Evolutionary conservation across 2,888 invertebrate genomes (phyloP), one percentile per base, ranked within the genome.

Genomic region (Drosophila formosana): DNA sequence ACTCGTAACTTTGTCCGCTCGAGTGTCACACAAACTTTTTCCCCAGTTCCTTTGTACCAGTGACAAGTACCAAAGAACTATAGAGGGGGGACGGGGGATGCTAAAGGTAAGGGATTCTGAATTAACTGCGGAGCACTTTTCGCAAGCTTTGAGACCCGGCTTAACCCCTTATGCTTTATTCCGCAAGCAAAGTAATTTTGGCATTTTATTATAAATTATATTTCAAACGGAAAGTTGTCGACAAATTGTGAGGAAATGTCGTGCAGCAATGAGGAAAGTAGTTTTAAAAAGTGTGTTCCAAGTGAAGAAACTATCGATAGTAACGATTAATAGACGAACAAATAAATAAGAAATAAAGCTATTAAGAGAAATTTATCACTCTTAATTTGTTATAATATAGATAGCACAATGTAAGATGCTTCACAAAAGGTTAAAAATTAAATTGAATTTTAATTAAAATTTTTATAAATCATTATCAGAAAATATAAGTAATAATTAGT

Each of bases 1-100:
- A 32, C 46, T 46, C 26, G 28, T 49, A 66, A 62, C 66, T 66
- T 79, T 80, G 64, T 84, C 72, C 52, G 43, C 51, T 66, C 49
- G 63, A 87, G 66, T 84, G 81, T 65, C 81, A 60, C 64, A 66
- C 71, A 79, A 87, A 66, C 60, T 84, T 81, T 80, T 67, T 50
- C 52, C 23, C 30, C 70, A 46, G 46, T 66, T 66, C 62, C 65
- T 78, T 82, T 78, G 63, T 75, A 41, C 23, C 53, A 43, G 26
- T 78, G 75, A 67, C 75, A 75, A 56, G 43, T n/a, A 25, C 46
- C 30, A n/a, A 41, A 23, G 57, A 37, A 7, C 4, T 9, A 3
- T 1, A 45, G 18, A 30, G n/a, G 3, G 37, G 3, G 52, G 43
- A 39, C 3, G 1, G 37, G 9, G 50, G 34, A 6, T 25, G 47